Conservation (phyloP, 2,888 invertebrate genomes). For the Atrina japonica region DNA sequence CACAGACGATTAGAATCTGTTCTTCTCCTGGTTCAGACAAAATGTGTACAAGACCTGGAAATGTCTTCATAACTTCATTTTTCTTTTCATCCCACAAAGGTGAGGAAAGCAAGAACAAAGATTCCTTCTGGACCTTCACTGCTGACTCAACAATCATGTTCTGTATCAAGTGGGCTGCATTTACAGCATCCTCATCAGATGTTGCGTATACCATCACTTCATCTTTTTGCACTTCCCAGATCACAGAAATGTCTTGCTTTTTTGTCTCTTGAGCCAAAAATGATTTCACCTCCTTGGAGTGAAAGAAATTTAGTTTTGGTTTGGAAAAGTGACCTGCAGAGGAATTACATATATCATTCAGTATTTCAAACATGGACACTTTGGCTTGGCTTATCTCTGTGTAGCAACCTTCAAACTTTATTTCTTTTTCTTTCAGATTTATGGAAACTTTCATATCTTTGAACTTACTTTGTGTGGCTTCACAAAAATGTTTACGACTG, state of each 20-base stretch:
- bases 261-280: conserved; percentile 23
- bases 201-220: conserved; percentile 17
- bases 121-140: conserved; percentile 7
- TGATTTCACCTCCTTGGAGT: conserved; percentile 16
- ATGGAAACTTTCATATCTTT: conserved; percentile 17
- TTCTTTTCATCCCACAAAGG: conserved; percentile 1
- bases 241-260: conserved; percentile 15
- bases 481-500: conserved; percentile 27
- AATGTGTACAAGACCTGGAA: conserved; percentile 3
- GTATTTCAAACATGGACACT: conserved; percentile 19
- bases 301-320: conserved; percentile 18
- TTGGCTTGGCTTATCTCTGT: conserved; percentile 27
- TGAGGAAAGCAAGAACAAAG: conserved; percentile 1
- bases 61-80: conserved; percentile 5
- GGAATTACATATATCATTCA: conserved; percentile 1
- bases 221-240: conserved; percentile 25
- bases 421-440: conserved; percentile 22
- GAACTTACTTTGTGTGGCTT: conserved; percentile 19
- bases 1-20: conserved; percentile 11
- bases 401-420: conserved; percentile 29
- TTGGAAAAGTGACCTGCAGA: conserved; percentile 31
- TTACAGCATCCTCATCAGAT: conserved; percentile 33
- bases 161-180: conserved; percentile 21
- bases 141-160: conserved; percentile 20
- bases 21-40: not conserved